phyloP scores from a whole-genome alignment of 2,113 vertebrate genomes.

The Xiphias gladius region DNA sequence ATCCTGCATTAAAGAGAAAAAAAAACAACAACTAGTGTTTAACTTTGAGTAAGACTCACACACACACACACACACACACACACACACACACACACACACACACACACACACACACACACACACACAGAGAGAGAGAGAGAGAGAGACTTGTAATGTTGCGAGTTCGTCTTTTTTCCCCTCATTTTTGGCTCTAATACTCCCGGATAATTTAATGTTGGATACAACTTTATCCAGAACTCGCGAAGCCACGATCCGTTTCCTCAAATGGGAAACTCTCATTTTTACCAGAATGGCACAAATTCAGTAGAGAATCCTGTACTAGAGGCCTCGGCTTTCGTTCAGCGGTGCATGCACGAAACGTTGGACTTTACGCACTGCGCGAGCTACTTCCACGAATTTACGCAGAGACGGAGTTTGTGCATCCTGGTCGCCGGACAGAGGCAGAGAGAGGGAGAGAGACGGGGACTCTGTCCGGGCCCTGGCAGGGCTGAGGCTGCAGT shows the following conservation, averaged over 20 bases:
- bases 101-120: too few relatives aligned
- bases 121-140: too few relatives aligned
- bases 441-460: not conserved
- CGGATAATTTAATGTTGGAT: not conserved
- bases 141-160: not conserved
- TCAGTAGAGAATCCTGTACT: accelerated
- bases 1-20: conserved; percentile 4
- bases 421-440: not conserved
- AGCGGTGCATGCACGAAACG: not conserved
- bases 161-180: not conserved
- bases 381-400: not conserved
- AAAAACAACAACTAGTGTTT: not conserved
- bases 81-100: too few relatives aligned
- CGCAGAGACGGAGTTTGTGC: not conserved
- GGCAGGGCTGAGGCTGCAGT: conserved; percentile 32
- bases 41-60: conserved; percentile 13
- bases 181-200: not conserved
- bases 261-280: too few relatives aligned
- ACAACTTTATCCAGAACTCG: not conserved
- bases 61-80: too few relatives aligned
- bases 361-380: not conserved
- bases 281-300: not conserved
- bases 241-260: too few relatives aligned
- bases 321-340: not conserved
- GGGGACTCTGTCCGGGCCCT: not conserved